Evolutionary conservation across 2,113 vertebrate species (phyloP).

Genomic region (Ornithorhynchus anatinus): DNA sequence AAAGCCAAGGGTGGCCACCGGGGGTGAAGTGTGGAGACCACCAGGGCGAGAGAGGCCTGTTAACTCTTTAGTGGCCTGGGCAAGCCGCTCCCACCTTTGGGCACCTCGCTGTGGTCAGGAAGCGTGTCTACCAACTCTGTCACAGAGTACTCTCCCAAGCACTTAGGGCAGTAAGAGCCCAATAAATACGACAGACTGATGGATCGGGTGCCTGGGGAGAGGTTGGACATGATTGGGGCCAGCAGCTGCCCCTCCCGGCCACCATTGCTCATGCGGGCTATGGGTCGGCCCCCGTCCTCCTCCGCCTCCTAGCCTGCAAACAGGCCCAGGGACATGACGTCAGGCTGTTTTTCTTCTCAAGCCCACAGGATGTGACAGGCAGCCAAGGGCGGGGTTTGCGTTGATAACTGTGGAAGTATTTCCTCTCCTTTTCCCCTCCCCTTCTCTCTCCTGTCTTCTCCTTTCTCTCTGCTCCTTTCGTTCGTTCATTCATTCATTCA

Average conservation of each 20-base stretch:
- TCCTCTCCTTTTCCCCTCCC: constrained; percentile 57
- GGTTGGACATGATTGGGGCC: too few relatives aligned
- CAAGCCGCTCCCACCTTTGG: background rate
- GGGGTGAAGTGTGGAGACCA: too few relatives aligned
- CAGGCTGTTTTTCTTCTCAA: constrained; percentile 50
- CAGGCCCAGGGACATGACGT: constrained; percentile 48
- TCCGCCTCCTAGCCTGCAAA: background rate
- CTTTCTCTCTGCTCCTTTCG: too few relatives aligned
- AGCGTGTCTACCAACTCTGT: too few relatives aligned
- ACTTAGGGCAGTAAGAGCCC: too few relatives aligned
- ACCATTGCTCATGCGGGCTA: background rate
- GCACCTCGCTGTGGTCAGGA: background rate
- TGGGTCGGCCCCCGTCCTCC: background rate
- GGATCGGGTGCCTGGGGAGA: too few relatives aligned
- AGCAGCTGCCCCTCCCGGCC: background rate
- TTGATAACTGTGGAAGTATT: constrained; percentile 65
- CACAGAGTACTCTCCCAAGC: too few relatives aligned
- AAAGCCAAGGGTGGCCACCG: too few relatives aligned
- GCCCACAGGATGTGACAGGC: constrained; percentile 55
- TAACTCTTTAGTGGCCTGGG: background rate
- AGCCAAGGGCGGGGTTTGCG: constrained; percentile 59
- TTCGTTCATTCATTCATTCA: too few relatives aligned
- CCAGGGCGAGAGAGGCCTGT: too few relatives aligned
- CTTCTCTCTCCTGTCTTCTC: too few relatives aligned
- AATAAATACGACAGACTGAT: too few relatives aligned